Conservation (phyloP, 2,888 invertebrate genomes). For the Furcula furcula region DNA sequence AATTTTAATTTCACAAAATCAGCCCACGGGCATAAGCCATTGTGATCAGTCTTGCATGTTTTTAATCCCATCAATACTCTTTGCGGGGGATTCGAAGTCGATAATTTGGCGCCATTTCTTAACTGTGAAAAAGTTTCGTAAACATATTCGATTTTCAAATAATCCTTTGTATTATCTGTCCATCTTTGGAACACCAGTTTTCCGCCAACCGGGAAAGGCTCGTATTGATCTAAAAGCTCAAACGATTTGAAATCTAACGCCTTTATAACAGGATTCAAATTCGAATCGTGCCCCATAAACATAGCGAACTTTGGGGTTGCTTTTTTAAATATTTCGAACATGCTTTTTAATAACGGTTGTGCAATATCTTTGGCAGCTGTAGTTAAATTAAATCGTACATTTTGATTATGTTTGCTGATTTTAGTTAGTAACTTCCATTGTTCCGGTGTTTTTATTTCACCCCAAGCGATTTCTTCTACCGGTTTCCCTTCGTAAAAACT, state of each 20-base stretch:
- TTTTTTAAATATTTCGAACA: slow-evolving; percentile 38
- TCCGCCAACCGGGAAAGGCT: slow-evolving; percentile 59
- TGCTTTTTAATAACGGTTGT: slow-evolving; percentile 44
- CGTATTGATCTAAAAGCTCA: slow-evolving; percentile 45
- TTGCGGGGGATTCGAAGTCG: slow-evolving; percentile 42
- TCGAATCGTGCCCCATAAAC: slow-evolving; percentile 64
- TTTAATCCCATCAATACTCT: slow-evolving; percentile 40
- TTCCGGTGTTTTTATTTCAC: slow-evolving; percentile 37
- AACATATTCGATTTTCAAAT: slow-evolving; percentile 55
- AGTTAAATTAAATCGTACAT: slow-evolving; percentile 51
- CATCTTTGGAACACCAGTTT: slow-evolving; percentile 67
- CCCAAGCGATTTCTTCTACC: slow-evolving; percentile 56
- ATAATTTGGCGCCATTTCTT: slow-evolving; percentile 35
- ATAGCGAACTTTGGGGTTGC: slow-evolving; percentile 39
- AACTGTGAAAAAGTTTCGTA: slow-evolving; percentile 51
- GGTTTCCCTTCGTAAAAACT: slow-evolving; percentile 57
- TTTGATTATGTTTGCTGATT: slow-evolving; percentile 46
- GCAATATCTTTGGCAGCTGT: slow-evolving; percentile 43
- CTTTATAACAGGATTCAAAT: slow-evolving; percentile 45
- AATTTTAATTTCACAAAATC: slow-evolving; percentile 22
- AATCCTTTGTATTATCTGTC: slow-evolving; percentile 36
- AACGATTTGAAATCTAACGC: slow-evolving; percentile 47
- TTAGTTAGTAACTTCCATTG: slow-evolving; percentile 47
- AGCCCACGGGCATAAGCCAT: slow-evolving; percentile 54
- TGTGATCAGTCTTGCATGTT: slow-evolving; percentile 34